These are phyloP conservation scores for Pagrus major DNA, from an alignment of 2,113 vertebrate genomes.

Conservation along the genomic window DNA sequence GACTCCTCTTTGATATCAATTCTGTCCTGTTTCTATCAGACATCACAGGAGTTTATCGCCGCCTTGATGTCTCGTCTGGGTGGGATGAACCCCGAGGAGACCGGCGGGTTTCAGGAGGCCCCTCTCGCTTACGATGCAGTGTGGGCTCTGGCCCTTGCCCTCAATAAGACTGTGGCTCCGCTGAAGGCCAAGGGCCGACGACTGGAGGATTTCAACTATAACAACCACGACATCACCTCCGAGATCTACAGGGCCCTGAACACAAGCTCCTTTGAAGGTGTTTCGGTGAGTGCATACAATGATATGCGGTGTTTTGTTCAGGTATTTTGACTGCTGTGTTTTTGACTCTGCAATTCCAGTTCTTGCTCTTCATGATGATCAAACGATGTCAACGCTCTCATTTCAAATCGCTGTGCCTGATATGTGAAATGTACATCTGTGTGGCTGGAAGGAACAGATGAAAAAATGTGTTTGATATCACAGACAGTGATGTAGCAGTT, in stretches of 20 bases:
- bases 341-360: background rate
- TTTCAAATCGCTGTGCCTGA: background rate
- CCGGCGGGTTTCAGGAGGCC: constrained; percentile 94
- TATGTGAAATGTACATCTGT: background rate
- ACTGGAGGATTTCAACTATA: constrained; percentile 97
- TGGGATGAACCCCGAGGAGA: constrained; percentile 93
- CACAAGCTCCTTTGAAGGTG: constrained; percentile 95
- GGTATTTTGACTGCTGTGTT: background rate
- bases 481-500: background rate
- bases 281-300: constrained; percentile 88
- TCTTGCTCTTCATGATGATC: background rate
- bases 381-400: background rate
- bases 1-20: constrained; percentile 4
- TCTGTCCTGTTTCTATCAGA: constrained; percentile 78
- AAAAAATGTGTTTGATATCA: background rate
- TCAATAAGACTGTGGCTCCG: constrained; percentile 94
- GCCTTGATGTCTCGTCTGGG: constrained; percentile 92
- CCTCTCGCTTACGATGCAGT: constrained; percentile 95
- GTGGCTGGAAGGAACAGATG: background rate
- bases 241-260: constrained; percentile 97
- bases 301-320: background rate
- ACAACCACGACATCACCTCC: constrained; percentile 93
- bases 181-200: constrained; percentile 88
- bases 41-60: constrained; percentile 93
- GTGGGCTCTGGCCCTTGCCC: constrained; percentile 94